Conservation (phyloP, 1,140 invertebrate genomes). For the Drosophila pseudoananassae region DNA sequence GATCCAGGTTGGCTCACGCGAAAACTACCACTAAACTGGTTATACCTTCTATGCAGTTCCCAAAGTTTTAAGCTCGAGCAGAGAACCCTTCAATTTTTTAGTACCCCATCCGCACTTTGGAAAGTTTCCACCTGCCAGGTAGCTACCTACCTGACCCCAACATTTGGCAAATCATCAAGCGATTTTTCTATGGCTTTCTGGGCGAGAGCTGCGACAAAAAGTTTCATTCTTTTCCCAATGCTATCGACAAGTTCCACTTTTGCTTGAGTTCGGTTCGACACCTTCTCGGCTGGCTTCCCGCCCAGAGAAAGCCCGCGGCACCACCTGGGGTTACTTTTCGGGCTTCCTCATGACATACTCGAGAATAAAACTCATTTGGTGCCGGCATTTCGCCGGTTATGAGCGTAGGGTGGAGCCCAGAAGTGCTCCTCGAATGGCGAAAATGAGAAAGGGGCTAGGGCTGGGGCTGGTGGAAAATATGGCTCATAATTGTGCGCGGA, state of each 20-base stretch:
- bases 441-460: neutral
- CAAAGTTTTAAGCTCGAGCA: constrained; percentile 25
- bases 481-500: constrained; percentile 60
- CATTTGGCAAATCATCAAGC: constrained; percentile 42
- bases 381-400: constrained; percentile 31
- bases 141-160: neutral
- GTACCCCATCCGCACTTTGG: constrained; percentile 6
- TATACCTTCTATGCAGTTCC: constrained; percentile 32
- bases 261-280: constrained; percentile 48
- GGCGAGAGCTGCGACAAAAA: constrained; percentile 20
- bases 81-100: constrained; percentile 32
- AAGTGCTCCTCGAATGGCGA: constrained; percentile 29
- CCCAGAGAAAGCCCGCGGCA: constrained; percentile 12
- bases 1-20: neutral
- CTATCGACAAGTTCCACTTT: constrained; percentile 51
- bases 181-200: constrained; percentile 37
- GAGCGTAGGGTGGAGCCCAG: constrained; percentile 16
- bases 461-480: constrained; percentile 21
- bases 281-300: constrained; percentile 29
- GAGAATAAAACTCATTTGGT: constrained; percentile 53
- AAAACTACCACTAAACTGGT: constrained; percentile 31
- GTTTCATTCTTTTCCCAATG: constrained; percentile 27
- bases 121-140: constrained; percentile 28
- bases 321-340: constrained; percentile 40
- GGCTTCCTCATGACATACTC: constrained; percentile 41